phyloP scores from a whole-genome alignment of 2,113 vertebrate species.

The Lophius piscatorius region DNA sequence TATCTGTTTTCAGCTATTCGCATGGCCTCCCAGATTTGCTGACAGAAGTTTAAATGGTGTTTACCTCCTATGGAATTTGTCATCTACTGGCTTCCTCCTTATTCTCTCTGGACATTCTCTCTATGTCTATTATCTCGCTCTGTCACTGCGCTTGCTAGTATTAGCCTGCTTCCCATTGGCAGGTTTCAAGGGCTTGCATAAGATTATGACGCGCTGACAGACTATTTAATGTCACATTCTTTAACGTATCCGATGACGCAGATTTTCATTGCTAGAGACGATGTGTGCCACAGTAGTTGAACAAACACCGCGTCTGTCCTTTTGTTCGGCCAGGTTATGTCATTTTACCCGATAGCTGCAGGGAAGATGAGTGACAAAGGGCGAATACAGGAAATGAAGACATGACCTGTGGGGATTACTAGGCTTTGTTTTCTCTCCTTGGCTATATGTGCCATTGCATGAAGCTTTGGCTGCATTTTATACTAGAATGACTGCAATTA shows the following conservation, averaged over 20 bases:
- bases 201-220: conserved; percentile 19
- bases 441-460: background rate
- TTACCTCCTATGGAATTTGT: conserved; percentile 50
- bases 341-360: background rate
- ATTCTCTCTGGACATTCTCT: conserved; percentile 23
- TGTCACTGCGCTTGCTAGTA: background rate
- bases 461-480: conserved; percentile 17
- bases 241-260: conserved; percentile 51
- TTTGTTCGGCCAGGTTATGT: conserved; percentile 11
- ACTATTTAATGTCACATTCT: conserved; percentile 43
- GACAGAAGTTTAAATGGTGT: conserved; percentile 54
- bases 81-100: conserved; percentile 46
- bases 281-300: conserved; percentile 25
- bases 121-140: background rate
- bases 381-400: background rate
- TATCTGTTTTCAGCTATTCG: conserved; percentile 6
- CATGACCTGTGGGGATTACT: background rate
- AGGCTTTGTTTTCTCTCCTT: background rate
- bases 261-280: conserved; percentile 16
- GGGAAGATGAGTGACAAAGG: background rate
- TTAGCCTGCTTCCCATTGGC: conserved; percentile 1
- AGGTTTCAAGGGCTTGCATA: background rate
- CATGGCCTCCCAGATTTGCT: conserved; percentile 50
- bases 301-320: conserved; percentile 15
- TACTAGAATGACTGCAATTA: conserved; percentile 45